Percentiles rank a stretch among this genome's conserved stretches.
Evolutionary conservation across 2,113 vertebrate genomes (phyloP).

Genomic region (Sapayoa aenigma): DNA sequence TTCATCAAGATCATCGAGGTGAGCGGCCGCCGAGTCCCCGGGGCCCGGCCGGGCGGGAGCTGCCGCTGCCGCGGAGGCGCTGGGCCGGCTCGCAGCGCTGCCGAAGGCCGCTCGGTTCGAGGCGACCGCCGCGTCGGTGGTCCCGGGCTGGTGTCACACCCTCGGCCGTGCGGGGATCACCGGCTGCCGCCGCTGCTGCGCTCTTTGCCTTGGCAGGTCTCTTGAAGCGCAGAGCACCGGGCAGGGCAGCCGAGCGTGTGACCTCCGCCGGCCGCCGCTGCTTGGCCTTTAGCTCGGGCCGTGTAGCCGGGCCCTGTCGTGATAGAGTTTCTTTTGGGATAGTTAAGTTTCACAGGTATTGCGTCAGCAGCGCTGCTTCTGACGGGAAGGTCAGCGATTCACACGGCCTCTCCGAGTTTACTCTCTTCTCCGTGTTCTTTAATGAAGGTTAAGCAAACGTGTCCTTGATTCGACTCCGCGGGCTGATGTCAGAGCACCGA

Average conservation of each 20-base stretch:
- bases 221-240: too few species aligned
- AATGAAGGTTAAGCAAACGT: not conserved
- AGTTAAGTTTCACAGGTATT: not conserved
- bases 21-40: slow-evolving; percentile 8
- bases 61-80: too few species aligned
- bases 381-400: not conserved
- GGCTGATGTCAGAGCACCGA: not conserved
- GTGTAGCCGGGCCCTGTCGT: rapidly evolving
- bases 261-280: not conserved
- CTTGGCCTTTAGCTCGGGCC: not conserved
- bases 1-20: slow-evolving; percentile 99
- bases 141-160: not conserved
- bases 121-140: too few species aligned
- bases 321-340: not conserved
- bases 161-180: not conserved
- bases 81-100: not conserved
- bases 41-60: too few species aligned
- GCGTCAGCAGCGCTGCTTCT: not conserved
- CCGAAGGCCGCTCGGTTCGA: not conserved
- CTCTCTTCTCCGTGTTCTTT: not conserved
- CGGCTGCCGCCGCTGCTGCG: not conserved
- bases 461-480: not conserved
- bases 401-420: not conserved
- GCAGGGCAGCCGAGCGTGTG: not conserved
- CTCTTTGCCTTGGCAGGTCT: not conserved